A percentile compares a stretch with the other conserved stretches of the same genome.
phyloP scores from a whole-genome alignment of 2,888 invertebrate genomes.

The Philopedon plagiatum region DNA sequence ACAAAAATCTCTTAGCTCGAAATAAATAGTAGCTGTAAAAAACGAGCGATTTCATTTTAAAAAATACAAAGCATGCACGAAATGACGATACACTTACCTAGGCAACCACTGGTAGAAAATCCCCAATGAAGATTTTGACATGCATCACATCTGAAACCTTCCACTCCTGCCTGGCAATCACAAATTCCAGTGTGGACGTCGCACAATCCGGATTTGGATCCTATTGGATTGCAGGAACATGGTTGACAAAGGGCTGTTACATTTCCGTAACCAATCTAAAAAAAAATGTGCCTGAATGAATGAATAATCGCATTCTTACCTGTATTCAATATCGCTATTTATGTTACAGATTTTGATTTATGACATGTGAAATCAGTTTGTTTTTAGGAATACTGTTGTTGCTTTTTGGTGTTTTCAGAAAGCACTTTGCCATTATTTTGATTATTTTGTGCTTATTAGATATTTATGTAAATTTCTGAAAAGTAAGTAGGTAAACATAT shows the following conservation, averaged over 20 bases:
- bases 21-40: too few relatives aligned
- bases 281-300: too few relatives aligned
- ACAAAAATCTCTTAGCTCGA: too few relatives aligned
- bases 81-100: constrained; percentile 74
- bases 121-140: constrained; percentile 83
- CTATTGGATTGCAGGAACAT: constrained; percentile 83
- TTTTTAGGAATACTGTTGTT: background rate
- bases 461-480: too few relatives aligned
- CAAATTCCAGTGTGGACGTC: constrained; percentile 85
- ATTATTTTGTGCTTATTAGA: too few relatives aligned
- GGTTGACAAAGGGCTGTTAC: constrained; percentile 83
- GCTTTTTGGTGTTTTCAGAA: too few relatives aligned
- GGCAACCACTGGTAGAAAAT: constrained; percentile 77
- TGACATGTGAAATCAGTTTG: background rate
- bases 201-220: constrained; percentile 79
- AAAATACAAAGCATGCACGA: too few relatives aligned
- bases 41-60: too few relatives aligned
- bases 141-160: constrained; percentile 82
- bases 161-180: constrained; percentile 82
- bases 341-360: background rate
- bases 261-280: constrained; percentile 78
- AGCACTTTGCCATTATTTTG: too few relatives aligned
- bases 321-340: too few relatives aligned
- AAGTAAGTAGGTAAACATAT: too few relatives aligned
- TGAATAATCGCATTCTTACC: too few relatives aligned